A percentile compares a stretch with the other conserved stretches of the same genome.
Conservation (phyloP, 2,797 vertebrate species). For the Buphagus erythrorhynchus region DNA sequence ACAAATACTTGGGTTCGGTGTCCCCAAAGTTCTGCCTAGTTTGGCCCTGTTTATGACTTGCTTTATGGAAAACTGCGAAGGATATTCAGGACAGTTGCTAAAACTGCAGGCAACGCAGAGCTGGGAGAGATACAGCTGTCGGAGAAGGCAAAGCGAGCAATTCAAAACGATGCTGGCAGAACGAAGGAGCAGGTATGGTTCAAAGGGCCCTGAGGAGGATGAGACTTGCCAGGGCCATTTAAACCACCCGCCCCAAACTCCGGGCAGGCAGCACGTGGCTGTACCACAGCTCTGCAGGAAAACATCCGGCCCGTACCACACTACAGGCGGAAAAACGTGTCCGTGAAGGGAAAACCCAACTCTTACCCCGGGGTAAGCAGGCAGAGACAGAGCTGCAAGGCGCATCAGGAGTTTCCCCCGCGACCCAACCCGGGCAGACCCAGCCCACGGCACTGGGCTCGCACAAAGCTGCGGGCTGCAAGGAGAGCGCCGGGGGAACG, state of each 20-base stretch:
- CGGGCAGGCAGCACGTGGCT: background rate
- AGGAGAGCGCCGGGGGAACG: no score
- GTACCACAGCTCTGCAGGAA: rapidly evolving
- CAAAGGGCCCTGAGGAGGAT: rapidly evolving
- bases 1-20: background rate
- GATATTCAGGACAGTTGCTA: background rate
- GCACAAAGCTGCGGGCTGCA: background rate
- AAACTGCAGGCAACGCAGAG: background rate
- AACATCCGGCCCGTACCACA: rapidly evolving
- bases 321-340: rapidly evolving
- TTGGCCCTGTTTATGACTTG: background rate
- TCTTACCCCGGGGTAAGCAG: rapidly evolving
- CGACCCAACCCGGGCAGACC: rapidly evolving
- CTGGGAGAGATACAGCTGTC: rapidly evolving
- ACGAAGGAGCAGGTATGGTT: rapidly evolving
- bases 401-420: rapidly evolving
- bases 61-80: background rate
- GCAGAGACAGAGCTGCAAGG: background rate
- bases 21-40: no score
- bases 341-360: rapidly evolving
- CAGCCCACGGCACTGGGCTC: rapidly evolving
- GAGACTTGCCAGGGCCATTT: background rate
- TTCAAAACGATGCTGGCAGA: rapidly evolving
- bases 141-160: background rate
- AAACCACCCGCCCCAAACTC: background rate